Evolutionary conservation across 2,113 vertebrate species (phyloP).

Genomic region (Ceuthmochares aereus): DNA sequence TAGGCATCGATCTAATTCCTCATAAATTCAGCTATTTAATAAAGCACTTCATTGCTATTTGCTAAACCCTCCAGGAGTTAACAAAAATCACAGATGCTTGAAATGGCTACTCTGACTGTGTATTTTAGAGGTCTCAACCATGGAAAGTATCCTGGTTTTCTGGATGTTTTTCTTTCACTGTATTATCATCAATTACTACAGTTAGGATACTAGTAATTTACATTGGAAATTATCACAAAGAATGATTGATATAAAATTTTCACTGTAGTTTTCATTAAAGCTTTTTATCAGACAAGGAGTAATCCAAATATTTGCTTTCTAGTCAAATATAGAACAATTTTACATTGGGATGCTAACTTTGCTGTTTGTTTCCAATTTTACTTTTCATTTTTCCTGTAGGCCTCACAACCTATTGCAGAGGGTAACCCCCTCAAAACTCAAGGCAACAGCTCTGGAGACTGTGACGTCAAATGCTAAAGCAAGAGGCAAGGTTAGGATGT

Average conservation of each 20-base stretch:
- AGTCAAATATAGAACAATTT: neutral
- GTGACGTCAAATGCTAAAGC: conserved; percentile 26
- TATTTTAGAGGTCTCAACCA: neutral
- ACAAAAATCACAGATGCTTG: neutral
- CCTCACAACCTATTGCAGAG: neutral
- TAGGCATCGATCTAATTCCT: neutral
- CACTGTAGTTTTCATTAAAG: neutral
- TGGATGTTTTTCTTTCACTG: neutral
- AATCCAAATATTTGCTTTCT: neutral
- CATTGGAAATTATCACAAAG: neutral
- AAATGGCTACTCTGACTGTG: neutral
- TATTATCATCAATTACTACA: neutral
- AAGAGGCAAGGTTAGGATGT: conserved; percentile 35
- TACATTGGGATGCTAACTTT: neutral
- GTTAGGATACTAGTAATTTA: neutral
- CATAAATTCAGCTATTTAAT: neutral
- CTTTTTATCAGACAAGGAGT: neutral
- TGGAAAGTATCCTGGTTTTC: neutral
- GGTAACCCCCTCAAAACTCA: neutral
- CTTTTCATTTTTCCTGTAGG: neutral
- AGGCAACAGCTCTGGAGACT: neutral
- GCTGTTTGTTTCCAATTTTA: neutral
- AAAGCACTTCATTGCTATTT: neutral
- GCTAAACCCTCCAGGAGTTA: neutral
- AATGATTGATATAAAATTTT: neutral